phyloP scores from a whole-genome alignment of 1,140 invertebrate genomes.

The Gerris buenoi region DNA sequence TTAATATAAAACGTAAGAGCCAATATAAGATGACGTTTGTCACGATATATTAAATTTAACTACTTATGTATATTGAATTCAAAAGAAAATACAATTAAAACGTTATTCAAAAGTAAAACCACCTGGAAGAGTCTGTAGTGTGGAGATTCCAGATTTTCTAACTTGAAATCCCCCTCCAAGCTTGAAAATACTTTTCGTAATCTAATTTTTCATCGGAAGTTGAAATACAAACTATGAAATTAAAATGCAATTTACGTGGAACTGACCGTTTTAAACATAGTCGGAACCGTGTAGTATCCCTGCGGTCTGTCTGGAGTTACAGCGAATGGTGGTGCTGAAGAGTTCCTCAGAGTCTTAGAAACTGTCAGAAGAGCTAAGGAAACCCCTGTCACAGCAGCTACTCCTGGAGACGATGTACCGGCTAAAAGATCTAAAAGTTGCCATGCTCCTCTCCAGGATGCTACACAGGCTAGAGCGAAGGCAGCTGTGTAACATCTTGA shows the following conservation, averaged over 20 bases:
- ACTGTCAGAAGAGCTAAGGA: slow-evolving; percentile 42
- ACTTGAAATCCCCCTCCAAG: no score
- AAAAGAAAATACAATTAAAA: no score
- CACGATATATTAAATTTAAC: no score
- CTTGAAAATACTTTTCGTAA: no score
- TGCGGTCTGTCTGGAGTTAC: slow-evolving; percentile 51
- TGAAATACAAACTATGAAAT: no score
- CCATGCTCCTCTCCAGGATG: slow-evolving; percentile 72
- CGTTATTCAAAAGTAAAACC: no score
- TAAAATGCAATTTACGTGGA: background rate
- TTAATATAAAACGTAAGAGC: no score
- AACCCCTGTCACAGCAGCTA: slow-evolving; percentile 41
- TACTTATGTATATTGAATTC: no score
- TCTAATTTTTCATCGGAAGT: no score
- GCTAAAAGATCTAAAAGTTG: slow-evolving; percentile 53
- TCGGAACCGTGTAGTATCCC: slow-evolving; percentile 66
- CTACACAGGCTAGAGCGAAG: slow-evolving; percentile 62
- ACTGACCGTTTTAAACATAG: slow-evolving; percentile 48
- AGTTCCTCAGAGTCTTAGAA: slow-evolving; percentile 53
- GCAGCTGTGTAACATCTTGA: slow-evolving; percentile 58
- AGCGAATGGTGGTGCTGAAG: slow-evolving; percentile 64
- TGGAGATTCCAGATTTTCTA: no score
- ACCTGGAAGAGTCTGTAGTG: no score
- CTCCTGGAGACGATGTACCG: slow-evolving; percentile 37
- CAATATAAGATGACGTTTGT: no score